Percentiles rank a stretch among this genome's conserved stretches.
These are phyloP conservation scores for Amblyjoppa fuscipennis DNA, from an alignment of 2,888 invertebrate genomes.

Conservation along the genomic window DNA sequence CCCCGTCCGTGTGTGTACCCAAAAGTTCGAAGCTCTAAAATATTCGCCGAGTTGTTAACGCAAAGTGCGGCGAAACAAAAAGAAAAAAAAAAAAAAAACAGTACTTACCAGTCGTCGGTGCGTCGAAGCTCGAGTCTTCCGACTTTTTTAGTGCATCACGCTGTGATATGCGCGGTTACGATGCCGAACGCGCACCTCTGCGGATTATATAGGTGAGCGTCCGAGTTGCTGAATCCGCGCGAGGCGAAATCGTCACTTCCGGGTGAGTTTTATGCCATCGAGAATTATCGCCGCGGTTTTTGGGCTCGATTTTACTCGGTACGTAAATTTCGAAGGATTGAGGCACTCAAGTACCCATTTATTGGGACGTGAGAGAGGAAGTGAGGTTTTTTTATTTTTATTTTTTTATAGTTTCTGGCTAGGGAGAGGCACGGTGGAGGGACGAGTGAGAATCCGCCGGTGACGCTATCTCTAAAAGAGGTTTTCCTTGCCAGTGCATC, in stretches of 20 bases:
- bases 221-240: slow-evolving; percentile 20
- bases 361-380: background rate
- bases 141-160: slow-evolving; percentile 10
- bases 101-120: slow-evolving; percentile 16
- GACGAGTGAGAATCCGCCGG: too few relatives aligned
- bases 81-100: background rate
- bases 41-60: slow-evolving; percentile 13
- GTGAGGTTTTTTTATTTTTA: background rate
- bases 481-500: too few relatives aligned
- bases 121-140: slow-evolving; percentile 14
- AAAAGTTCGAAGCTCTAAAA: background rate
- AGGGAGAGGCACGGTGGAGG: background rate
- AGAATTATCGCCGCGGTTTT: background rate
- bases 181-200: background rate
- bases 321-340: background rate
- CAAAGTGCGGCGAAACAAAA: background rate
- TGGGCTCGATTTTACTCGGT: background rate
- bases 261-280: background rate
- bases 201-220: slow-evolving; percentile 26
- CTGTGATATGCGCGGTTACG: slow-evolving; percentile 8
- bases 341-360: background rate
- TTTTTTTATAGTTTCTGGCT: background rate
- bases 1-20: background rate
- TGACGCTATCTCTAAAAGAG: too few relatives aligned
- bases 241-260: background rate